phyloP scores from a whole-genome alignment of 2,797 vertebrate genomes.

The Coccyzus lansbergi region DNA sequence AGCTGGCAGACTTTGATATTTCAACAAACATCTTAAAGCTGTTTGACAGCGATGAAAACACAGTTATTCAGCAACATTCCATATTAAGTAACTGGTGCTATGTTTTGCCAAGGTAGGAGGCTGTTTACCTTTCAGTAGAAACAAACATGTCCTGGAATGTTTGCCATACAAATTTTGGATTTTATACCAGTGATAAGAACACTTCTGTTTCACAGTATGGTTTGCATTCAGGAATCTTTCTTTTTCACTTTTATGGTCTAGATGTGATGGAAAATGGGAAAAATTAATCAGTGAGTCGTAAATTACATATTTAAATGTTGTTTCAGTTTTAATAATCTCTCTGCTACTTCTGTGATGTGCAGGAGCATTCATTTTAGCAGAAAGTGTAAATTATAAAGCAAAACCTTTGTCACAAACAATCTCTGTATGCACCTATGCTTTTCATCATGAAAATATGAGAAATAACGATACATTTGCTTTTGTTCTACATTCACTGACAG shows the following conservation, averaged over 20 bases:
- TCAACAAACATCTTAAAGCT: slow-evolving; percentile 74
- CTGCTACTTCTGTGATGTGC: background rate
- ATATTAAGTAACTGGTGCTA: slow-evolving; percentile 87
- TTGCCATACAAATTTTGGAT: background rate
- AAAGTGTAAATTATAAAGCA: background rate
- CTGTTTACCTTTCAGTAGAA: slow-evolving; percentile 24
- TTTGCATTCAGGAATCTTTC: background rate
- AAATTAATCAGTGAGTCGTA: background rate
- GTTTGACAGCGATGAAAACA: slow-evolving; percentile 77
- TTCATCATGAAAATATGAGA: background rate
- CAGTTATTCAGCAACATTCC: slow-evolving; percentile 77
- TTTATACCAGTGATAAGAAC: background rate
- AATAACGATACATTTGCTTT: background rate
- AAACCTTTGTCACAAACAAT: background rate
- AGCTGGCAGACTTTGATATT: slow-evolving; percentile 88
- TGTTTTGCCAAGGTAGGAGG: slow-evolving; percentile 88
- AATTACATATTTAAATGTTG: background rate
- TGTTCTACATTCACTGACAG: background rate
- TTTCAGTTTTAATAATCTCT: background rate
- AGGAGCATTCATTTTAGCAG: background rate
- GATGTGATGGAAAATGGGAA: background rate
- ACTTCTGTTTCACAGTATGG: background rate
- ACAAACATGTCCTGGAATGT: background rate
- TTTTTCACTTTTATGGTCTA: background rate
- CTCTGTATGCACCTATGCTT: background rate